A percentile compares a stretch with the other conserved stretches of the same genome.
Conservation (phyloP, 2,113 vertebrate genomes). For the Sturnira hondurensis region DNA sequence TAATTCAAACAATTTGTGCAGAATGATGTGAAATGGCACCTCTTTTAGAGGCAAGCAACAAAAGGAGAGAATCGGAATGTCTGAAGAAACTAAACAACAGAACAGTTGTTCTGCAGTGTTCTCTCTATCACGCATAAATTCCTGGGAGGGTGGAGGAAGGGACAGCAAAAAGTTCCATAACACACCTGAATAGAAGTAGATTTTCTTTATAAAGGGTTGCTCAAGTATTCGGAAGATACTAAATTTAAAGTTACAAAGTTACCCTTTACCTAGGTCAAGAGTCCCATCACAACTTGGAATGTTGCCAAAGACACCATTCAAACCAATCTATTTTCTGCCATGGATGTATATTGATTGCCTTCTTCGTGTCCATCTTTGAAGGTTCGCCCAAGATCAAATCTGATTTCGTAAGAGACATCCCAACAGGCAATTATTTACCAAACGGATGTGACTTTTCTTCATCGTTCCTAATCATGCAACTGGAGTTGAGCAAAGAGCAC, state of each 20-base stretch:
- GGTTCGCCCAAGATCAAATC: neutral
- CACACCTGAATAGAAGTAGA: constrained; percentile 77
- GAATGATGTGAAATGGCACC: constrained; percentile 89
- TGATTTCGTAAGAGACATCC: constrained; percentile 63
- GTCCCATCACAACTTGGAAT: constrained; percentile 65
- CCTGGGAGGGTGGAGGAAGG: constrained; percentile 51
- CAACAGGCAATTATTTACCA: constrained; percentile 78
- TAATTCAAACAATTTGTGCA: constrained; percentile 91
- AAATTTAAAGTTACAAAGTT: constrained; percentile 41
- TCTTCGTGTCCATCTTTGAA: neutral
- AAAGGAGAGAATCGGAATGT: constrained; percentile 80
- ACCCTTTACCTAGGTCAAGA: constrained; percentile 54
- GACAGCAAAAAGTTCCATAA: constrained; percentile 61
- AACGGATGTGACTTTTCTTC: constrained; percentile 70
- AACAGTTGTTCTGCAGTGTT: constrained; percentile 80
- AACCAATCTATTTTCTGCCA: constrained; percentile 35
- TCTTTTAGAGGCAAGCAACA: constrained; percentile 82
- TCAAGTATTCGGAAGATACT: constrained; percentile 56
- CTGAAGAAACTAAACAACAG: constrained; percentile 80
- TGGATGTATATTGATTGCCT: neutral
- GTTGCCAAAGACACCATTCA: constrained; percentile 68
- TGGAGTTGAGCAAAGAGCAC: constrained; percentile 19
- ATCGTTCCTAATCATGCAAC: constrained; percentile 52
- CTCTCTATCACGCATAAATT: constrained; percentile 70
- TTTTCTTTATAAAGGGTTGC: constrained; percentile 49